phyloP scores from a whole-genome alignment of 1,140 invertebrate genomes.

The Andrena cerasifolii region DNA sequence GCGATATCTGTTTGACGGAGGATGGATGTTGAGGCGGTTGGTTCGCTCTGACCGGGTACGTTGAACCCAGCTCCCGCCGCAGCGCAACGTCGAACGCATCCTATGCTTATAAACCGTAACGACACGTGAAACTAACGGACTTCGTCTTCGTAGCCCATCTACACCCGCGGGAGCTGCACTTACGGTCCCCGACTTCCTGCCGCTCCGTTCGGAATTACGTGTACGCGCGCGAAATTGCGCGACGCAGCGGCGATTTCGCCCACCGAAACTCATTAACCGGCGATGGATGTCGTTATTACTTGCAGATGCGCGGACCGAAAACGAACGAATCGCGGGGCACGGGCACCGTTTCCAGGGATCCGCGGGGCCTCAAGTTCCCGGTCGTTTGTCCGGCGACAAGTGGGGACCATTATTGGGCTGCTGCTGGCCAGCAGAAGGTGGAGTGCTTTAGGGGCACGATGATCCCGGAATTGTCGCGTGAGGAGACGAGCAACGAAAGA shows the following conservation, averaged over 20 bases:
- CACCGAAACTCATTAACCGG: slow-evolving; percentile 38
- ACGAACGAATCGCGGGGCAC: slow-evolving; percentile 7
- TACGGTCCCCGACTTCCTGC: slow-evolving; percentile 22
- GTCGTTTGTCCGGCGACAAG: too few relatives aligned
- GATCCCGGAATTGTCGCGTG: too few relatives aligned
- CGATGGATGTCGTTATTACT: slow-evolving; percentile 33
- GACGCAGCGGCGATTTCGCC: slow-evolving; percentile 11
- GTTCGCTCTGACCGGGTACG: slow-evolving; percentile 66
- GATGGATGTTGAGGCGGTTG: slow-evolving; percentile 68
- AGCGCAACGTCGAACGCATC: slow-evolving; percentile 72
- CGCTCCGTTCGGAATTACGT: slow-evolving; percentile 39
- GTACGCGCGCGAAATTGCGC: slow-evolving; percentile 42
- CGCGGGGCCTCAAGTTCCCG: too few relatives aligned
- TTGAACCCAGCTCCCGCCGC: slow-evolving; percentile 68
- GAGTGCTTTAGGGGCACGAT: too few relatives aligned
- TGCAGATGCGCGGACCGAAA: slow-evolving; percentile 17
- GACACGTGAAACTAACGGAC: slow-evolving; percentile 79
- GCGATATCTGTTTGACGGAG: slow-evolving; percentile 67
- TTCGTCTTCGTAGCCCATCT: slow-evolving; percentile 51
- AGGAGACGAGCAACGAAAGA: too few relatives aligned
- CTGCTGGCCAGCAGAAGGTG: too few relatives aligned
- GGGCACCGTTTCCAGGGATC: too few relatives aligned
- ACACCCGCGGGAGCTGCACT: slow-evolving; percentile 54
- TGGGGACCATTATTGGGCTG: too few relatives aligned
- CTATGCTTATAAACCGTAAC: slow-evolving; percentile 80